Evolutionary conservation across 1,140 invertebrate species (phyloP), one percentile per base, ranked within the genome.

Genomic region (Dinoponera quadriceps): DNA sequence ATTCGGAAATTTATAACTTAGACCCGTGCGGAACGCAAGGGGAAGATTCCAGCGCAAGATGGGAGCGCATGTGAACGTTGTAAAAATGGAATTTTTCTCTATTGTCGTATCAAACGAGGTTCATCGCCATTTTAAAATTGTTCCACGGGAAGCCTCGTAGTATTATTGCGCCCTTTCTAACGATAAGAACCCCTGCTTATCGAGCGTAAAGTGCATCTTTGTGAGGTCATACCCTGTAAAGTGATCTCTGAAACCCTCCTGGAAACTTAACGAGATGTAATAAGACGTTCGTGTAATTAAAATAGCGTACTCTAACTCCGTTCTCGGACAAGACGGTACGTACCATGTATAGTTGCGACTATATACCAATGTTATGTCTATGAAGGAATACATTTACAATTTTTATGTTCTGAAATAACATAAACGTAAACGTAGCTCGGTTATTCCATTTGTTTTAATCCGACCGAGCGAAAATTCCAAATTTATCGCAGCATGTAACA

Each of bases 101-200:
- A n/a, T 55, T 18, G 38, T 55, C 51, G 3, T 68, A 27, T 14
- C 44, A 65, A 80, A 71, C 48, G 44, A 33, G 22, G 33, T 78
- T 69, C 22, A 68, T 78, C 33, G 18, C 33, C 22, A 11, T 44
- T 44, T 9, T 44, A 44, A 44, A 44, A 44, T 4, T 44, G 38
- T 11, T 11, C 38, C 38, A 11, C 38, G 9, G 38, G 11, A 44
- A 44, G 38, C 38, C 55, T 71, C n/a, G 33, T 57, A 57, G 44
- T 80, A 57, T 71, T 60, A 80, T 69, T 80, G 22, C 69, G 16
- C 27, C 16, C 65, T 48, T 80, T 71, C 57, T 57, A 69, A 54
- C 74, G 33, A 80, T 44, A 48, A 71, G 22, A 69, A 59, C 75
- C 75, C 65, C 75, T 80, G 48, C 75, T 80, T 71, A 80, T 71